Base-by-base conservation (phyloP, 2,888 invertebrate species). In the Catocala sponsa region DNA sequence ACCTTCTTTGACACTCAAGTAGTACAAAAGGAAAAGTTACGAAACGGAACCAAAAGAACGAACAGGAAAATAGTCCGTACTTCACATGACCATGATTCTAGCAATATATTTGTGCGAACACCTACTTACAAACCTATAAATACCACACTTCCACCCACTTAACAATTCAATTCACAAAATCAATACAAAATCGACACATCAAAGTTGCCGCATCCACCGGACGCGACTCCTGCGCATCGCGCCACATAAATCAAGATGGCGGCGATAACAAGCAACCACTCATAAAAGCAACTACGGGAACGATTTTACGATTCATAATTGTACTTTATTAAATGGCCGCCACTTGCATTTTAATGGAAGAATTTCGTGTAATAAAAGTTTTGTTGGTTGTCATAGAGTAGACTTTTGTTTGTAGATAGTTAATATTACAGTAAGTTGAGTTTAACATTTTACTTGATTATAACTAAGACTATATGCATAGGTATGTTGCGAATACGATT, bases 301-400 rank as follows among this genome's bases (percentile, higher is more conserved):
- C 91, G 89, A 89, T 86, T 93, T 94, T 93, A 94, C 91, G 94
- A 93, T 88, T 91, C 92, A 92, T 94, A 94, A 94, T 94, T 93
- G 92, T 91, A 90, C 88, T 92, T 92, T 92, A 92, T 93, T 92
- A 91, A 91, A 92, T 88, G 84, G 83, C 88, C 85, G 85, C 85
- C 86, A 87, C 87, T 90, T 88, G 89, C 88, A 85, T 90, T 89
- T 87, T 91, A 89, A 91, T 91, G 88, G 84, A 82, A 83, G 85
- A 85, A 85, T 87, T 88, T 86, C 84, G 79, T 80, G 82, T 68
- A 66, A 76, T 77, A 78, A 76, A 77, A 78, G 69, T 75, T 73
- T 49, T 65, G 68, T 72, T 67, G 59, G 57, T 42, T 43, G 48
- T 46, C 73, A 77, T 48, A 78, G 78, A 78, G 49, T 61, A 63